Evolutionary conservation across 2,888 invertebrate species (phyloP), one percentile per base, ranked within the genome.

Genomic region (Scotopteryx bipunctaria): DNA sequence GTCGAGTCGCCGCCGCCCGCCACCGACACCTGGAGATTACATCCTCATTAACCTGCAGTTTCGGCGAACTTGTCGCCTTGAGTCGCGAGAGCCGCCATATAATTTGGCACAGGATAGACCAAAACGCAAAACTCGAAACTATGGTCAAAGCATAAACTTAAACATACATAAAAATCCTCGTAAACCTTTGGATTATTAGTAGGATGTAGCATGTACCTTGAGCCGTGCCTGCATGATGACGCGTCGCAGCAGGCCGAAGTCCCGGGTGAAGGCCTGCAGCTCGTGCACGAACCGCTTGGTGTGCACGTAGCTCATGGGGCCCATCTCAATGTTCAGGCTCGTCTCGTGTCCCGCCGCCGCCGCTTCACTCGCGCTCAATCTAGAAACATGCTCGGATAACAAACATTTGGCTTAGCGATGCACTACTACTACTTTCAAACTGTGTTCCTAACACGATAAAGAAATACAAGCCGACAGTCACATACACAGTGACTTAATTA

Each of bases 221-320:
- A 91, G 91, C 6, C 94, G 91, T 6, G 94, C 94, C 64, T 94
- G 92, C 69, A 93, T 89, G 55, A 96, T 93, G 52, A 96, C 94
- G 52, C 95, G 94, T 72, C 97, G 95, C 40, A 98, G 85, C 71
- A 97, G 94, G 2, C 95, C 93, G 78, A 99, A 97, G 73, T 96
- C 95, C 38, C 93, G 89, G 59, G 96, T 95, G 85, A 98, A 98
- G 2, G 96, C 95, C 67, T 96, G 94, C 47, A 98, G 90, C 81
- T 98, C 98, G 13, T 94, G 93, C 41, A 98, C 93, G 88, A 99
- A 99, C 44, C 98, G 92, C 74, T 97, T 97, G 0, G 98, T 98
- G 84, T 99, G 98, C 42, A 98, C 95, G 81, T 98, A 98, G 67
- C 96, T 93, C 1, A 98, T 96, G 0, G 98, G 97, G 0, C 97